Base-by-base conservation (phyloP, 1,140 invertebrate species). In the Helicoverpa armigera region DNA sequence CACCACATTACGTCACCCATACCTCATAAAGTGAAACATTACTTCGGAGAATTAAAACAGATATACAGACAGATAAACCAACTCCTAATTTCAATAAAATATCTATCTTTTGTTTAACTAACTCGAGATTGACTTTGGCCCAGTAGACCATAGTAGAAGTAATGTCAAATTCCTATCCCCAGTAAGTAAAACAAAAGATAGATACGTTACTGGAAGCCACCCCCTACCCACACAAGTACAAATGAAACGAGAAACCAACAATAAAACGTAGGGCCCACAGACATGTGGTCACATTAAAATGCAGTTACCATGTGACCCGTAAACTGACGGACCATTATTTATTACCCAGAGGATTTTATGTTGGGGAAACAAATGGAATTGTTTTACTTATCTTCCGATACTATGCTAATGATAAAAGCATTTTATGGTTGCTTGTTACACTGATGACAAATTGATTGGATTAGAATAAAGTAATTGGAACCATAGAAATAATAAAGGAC, bases 201-300 rank as follows among this genome's bases (percentile, higher is more conserved):
- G 23, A 23, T 23, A 23, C 23, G 23, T 23, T 23, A 23, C 23
- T 23, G 23, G 23, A 23, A 23, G 23, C 23, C 23, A 23, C 23
- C 7, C 1, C 35, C 9, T 9, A 48, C 63, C 18, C 14, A 48
- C 14, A 67, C 35, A 43, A 43, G 35, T 23, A 23, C 35, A 43
- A 43, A 43, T 7, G 35, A 23, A 58, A 43, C 13, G 29, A 35
- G 43, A 61, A 13, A 63, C 51, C 35, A 67, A 51, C 18, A 61
- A 79, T 79, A 79, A 81, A 79, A 60, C 48, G 69, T 67, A 82
- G 63, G 63, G 13, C n/a, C 77, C 72, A 77, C 83, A 70, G 58
- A 80, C 70, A 81, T 82, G 80, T 85, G 82, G 84, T 80, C 74
- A 31, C 78, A 83, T 86, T 86, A 86, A 86, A 86, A 78, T 76